These are phyloP conservation scores for Spinibarbus caldwelli DNA, from an alignment of 2,797 vertebrate genomes.

Conservation along the genomic window DNA sequence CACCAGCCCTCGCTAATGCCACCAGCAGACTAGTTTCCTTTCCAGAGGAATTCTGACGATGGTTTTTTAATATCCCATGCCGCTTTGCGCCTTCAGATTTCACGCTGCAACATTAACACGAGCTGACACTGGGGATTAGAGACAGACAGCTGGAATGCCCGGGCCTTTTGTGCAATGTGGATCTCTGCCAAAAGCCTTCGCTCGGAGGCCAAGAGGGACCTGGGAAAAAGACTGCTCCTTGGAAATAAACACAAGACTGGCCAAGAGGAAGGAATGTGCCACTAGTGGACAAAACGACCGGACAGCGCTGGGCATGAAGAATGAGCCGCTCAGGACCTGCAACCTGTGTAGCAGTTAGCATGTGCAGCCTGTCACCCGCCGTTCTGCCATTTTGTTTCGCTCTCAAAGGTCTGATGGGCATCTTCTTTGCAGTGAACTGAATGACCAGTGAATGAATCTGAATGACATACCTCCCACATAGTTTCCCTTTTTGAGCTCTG, in stretches of 20 bases:
- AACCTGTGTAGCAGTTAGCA: constrained; percentile 18
- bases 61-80: constrained; percentile 92
- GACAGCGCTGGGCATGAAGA: constrained; percentile 30
- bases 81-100: constrained; percentile 95
- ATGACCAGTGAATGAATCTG: constrained; percentile 18
- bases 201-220: constrained; percentile 87
- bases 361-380: neutral
- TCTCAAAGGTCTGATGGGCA: constrained; percentile 1
- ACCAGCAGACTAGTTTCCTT: constrained; percentile 75
- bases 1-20: constrained; percentile 76
- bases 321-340: constrained; percentile 22
- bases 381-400: constrained; percentile 23
- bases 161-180: constrained; percentile 92
- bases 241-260: constrained; percentile 75
- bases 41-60: constrained; percentile 89
- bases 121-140: constrained; percentile 99
- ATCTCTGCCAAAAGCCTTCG: constrained; percentile 92
- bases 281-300: constrained; percentile 67
- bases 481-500: neutral
- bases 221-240: constrained; percentile 78
- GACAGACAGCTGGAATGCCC: constrained; percentile 99
- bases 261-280: constrained; percentile 75
- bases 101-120: constrained; percentile 97
- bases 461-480: constrained; percentile 27
- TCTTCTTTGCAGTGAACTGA: neutral